These are phyloP conservation scores for Alitta virens DNA, from an alignment of 2,888 invertebrate species.

Conservation along the genomic window DNA sequence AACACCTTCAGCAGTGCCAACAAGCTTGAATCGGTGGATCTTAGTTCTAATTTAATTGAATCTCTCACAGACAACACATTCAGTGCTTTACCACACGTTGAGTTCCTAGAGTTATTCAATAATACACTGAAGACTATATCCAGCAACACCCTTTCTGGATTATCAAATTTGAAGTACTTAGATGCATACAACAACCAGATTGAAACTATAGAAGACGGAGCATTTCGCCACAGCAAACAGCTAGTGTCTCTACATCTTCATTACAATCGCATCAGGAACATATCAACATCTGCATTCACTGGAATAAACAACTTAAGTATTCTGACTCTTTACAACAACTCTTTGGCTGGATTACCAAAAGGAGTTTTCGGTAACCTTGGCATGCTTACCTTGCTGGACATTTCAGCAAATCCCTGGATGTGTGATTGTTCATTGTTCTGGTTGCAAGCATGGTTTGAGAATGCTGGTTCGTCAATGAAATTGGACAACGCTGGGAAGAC, in stretches of 20 bases:
- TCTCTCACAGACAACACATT: slow-evolving; percentile 3
- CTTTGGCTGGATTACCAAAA: not conserved
- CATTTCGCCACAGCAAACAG: not conserved
- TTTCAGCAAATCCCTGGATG: slow-evolving; percentile 13
- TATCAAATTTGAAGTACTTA: not conserved
- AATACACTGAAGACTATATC: slow-evolving; percentile 7
- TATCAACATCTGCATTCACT: not conserved
- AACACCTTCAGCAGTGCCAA: not conserved
- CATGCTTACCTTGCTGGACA: slow-evolving; percentile 5
- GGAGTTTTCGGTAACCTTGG: slow-evolving; percentile 3
- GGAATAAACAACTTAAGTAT: not conserved
- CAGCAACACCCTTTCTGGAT: not conserved
- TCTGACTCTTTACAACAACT: slow-evolving; percentile 9
- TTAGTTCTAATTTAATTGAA: slow-evolving; percentile 10
- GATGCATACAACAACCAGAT: slow-evolving; percentile 8
- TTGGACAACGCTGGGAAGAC: not conserved
- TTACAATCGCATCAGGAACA: not conserved
- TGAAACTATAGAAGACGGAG: not conserved
- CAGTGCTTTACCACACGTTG: not conserved
- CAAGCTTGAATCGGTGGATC: not conserved
- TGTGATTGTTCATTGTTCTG: slow-evolving; percentile 10
- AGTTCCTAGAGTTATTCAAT: slow-evolving; percentile 11
- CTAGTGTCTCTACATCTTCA: slow-evolving; percentile 4
- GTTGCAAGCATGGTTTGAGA: slow-evolving; percentile 9
- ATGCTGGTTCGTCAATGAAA: not conserved